Conservation (phyloP, 1,140 invertebrate species). For the Lamellibrachia luymesi region DNA sequence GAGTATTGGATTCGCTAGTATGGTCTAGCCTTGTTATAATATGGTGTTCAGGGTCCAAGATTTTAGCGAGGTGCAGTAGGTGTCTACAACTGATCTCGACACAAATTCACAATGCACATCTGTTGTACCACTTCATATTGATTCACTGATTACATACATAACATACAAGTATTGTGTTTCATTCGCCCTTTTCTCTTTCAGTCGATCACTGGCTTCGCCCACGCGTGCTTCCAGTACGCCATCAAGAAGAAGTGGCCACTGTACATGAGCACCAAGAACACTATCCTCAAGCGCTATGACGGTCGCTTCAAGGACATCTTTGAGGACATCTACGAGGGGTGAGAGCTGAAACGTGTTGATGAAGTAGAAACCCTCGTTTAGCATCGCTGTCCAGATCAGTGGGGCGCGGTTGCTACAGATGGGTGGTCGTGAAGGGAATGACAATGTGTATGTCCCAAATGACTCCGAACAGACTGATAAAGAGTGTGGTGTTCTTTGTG, state of each 20-base stretch:
- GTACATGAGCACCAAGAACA: constrained; percentile 98
- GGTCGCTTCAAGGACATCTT: constrained; percentile 99
- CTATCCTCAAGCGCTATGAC: constrained; percentile 97
- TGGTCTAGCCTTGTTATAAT: no score
- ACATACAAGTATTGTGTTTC: neutral
- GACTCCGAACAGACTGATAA: no score
- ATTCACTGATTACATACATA: neutral
- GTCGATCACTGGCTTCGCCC: constrained; percentile 86
- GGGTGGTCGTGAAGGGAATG: neutral
- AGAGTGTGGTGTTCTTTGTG: no score
- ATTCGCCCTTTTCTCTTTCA: constrained; percentile 34
- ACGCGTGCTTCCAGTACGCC: constrained; percentile 91
- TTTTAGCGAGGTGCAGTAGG: no score
- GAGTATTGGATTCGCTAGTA: no score
- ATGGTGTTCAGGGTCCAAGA: no score
- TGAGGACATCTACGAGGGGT: constrained; percentile 93
- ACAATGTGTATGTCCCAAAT: no score
- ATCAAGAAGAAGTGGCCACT: constrained; percentile 84
- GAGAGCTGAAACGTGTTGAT: constrained; percentile 35
- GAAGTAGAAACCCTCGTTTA: neutral
- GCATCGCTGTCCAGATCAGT: neutral
- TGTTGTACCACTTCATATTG: neutral
- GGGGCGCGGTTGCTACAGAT: neutral
- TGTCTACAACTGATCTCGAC: no score
- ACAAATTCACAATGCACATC: neutral